Conservation (phyloP, 2,113 vertebrate species). For the Chlorodrepanis virens region DNA sequence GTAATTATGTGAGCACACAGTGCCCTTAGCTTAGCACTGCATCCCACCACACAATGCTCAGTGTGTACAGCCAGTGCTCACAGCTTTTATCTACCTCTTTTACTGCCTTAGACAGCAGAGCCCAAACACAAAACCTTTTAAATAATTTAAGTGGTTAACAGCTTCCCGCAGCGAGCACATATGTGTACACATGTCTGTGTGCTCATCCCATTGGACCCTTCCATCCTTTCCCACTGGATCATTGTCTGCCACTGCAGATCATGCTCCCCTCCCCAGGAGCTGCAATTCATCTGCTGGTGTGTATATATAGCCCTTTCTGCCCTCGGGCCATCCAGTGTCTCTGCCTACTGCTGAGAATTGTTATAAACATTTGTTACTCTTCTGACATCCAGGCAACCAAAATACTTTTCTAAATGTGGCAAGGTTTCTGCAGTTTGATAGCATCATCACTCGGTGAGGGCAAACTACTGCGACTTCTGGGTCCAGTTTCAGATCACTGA, state of each 20-base stretch:
- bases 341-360: conserved; percentile 53
- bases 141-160: neutral
- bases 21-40: neutral
- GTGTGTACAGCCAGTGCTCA: neutral
- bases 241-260: neutral
- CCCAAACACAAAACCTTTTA: neutral
- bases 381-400: conserved; percentile 44
- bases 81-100: neutral
- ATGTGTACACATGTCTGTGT: neutral
- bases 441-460: neutral
- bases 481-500: neutral
- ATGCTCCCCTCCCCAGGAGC: neutral
- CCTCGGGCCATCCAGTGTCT: conserved; percentile 49
- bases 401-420: conserved; percentile 43
- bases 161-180: neutral
- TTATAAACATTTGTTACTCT: conserved; percentile 70
- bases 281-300: conserved; percentile 29
- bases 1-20: neutral
- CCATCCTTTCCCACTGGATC: neutral
- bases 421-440: conserved; percentile 10
- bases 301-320: conserved; percentile 35
- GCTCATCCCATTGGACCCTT: neutral
- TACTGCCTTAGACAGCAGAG: neutral
- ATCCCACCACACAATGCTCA: neutral
- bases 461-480: neutral